phyloP scores from a whole-genome alignment of 2,113 vertebrate genomes.

The Trinectes maculatus region DNA sequence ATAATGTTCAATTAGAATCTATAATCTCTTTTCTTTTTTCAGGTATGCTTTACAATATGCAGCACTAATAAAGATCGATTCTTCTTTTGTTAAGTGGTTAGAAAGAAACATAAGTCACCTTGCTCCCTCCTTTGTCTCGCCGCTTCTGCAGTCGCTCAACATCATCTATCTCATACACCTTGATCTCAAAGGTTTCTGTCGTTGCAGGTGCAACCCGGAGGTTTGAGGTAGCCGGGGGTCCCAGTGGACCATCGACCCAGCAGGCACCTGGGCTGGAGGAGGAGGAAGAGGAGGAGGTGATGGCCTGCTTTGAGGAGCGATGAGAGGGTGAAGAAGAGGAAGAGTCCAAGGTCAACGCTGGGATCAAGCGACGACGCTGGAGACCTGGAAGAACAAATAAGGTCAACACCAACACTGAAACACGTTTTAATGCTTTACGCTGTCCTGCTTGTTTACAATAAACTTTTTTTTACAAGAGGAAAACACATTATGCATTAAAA shows the following conservation, averaged over 20 bases:
- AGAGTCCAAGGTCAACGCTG: constrained; percentile 89
- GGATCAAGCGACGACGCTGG: constrained; percentile 92
- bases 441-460: background rate
- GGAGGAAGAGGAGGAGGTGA: constrained; percentile 84
- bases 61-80: too few species aligned
- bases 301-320: constrained; percentile 84
- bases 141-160: constrained; percentile 93
- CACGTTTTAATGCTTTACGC: too few species aligned
- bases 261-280: constrained; percentile 87
- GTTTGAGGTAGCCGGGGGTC: constrained; percentile 74
- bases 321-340: constrained; percentile 84
- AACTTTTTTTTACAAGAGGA: constrained; percentile 1
- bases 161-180: constrained; percentile 98
- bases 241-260: constrained; percentile 95
- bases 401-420: too few species aligned
- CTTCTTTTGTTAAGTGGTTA: too few species aligned
- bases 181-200: constrained; percentile 95
- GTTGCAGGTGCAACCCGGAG: constrained; percentile 72
- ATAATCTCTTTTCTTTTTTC: too few species aligned
- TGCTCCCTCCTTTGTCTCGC: constrained; percentile 82
- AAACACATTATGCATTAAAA: background rate
- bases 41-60: too few species aligned
- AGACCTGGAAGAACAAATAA: constrained; percentile 81
- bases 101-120: too few species aligned
- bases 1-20: too few species aligned